Percentiles rank a stretch among this genome's conserved stretches.
Conservation (phyloP, 2,113 vertebrate genomes). For the Pygoscelis antarcticus region DNA sequence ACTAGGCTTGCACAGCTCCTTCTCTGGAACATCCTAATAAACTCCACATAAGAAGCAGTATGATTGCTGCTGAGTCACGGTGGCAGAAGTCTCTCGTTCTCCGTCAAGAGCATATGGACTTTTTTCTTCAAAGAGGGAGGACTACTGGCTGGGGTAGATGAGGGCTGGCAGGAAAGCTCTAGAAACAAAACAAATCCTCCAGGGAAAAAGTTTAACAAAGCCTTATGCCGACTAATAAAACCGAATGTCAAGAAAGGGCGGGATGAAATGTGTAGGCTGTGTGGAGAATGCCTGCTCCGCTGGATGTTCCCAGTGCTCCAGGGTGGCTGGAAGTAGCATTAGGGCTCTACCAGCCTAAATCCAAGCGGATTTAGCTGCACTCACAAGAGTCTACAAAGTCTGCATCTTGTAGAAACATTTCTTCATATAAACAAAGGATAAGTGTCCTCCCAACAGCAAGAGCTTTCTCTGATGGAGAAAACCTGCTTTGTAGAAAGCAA, state of each 20-base stretch:
- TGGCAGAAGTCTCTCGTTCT: neutral
- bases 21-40: neutral
- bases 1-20: neutral
- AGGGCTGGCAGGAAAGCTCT: neutral
- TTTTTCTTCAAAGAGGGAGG: neutral
- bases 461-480: neutral
- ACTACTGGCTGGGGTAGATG: neutral
- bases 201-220: neutral
- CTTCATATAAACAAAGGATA: neutral
- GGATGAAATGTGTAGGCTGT: neutral
- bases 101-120: neutral
- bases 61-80: slow-evolving; percentile 18
- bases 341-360: neutral
- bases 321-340: neutral
- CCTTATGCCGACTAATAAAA: neutral
- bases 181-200: neutral
- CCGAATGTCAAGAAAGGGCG: neutral
- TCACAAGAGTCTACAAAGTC: neutral
- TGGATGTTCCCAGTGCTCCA: neutral
- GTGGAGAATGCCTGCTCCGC: neutral
- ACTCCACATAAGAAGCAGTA: neutral
- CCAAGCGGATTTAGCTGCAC: neutral
- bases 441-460: neutral
- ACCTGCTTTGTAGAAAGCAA: neutral
- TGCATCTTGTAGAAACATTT: neutral